A percentile compares a stretch with the other conserved stretches of the same genome.
Conservation (phyloP, 1,140 invertebrate genomes). For the Planococcus citri region DNA sequence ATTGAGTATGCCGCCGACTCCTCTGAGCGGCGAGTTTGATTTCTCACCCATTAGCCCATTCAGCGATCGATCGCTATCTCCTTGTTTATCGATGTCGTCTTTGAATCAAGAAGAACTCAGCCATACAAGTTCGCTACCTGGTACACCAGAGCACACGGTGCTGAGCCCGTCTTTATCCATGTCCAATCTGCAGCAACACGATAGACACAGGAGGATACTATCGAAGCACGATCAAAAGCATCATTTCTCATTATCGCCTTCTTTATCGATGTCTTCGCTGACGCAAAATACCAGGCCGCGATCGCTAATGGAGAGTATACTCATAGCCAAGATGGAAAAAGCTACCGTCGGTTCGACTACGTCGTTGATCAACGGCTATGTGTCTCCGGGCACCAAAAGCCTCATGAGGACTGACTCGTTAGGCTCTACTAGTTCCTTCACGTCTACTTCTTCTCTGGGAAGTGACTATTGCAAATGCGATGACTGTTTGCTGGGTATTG, state of each 20-base stretch:
- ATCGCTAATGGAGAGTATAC: constrained; percentile 59
- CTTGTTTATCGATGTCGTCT: constrained; percentile 9
- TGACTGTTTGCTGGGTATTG: constrained; percentile 67
- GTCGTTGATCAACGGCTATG: constrained; percentile 25
- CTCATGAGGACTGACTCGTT: constrained; percentile 59
- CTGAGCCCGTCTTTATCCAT: neutral
- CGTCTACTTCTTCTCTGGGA: constrained; percentile 46
- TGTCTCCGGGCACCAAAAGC: constrained; percentile 30
- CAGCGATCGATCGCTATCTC: neutral
- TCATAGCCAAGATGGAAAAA: constrained; percentile 61
- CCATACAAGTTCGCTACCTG: neutral
- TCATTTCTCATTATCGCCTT: neutral
- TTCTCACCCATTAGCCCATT: constrained; percentile 8
- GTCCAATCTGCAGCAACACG: neutral
- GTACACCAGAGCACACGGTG: neutral
- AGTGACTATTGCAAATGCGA: constrained; percentile 68
- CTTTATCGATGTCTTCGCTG: constrained; percentile 22
- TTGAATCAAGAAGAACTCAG: neutral
- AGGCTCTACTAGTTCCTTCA: constrained; percentile 61
- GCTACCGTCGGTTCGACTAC: constrained; percentile 28
- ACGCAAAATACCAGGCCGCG: constrained; percentile 42
- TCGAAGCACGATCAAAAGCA: neutral
- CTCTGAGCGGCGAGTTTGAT: neutral
- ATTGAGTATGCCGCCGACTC: neutral
- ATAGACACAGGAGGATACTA: neutral